A percentile compares a stretch with the other conserved stretches of the same genome.
Conservation (phyloP, 2,888 invertebrate species). For the Rhagophthalmus giganteus region DNA sequence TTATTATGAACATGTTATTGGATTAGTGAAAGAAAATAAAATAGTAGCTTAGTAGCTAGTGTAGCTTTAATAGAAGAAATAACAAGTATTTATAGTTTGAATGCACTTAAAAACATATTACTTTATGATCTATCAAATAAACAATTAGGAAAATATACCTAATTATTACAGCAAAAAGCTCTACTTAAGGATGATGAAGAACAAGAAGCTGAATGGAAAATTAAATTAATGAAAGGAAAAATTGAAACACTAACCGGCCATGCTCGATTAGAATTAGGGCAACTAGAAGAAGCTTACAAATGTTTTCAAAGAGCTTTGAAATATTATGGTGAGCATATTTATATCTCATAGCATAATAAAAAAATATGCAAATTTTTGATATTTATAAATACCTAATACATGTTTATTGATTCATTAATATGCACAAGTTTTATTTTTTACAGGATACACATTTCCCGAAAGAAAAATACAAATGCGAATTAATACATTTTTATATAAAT, state of each 20-base stretch:
- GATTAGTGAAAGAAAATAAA: no score
- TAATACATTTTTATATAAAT: slow-evolving; percentile 40
- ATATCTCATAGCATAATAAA: background rate
- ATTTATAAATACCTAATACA: background rate
- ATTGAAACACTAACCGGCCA: slow-evolving; percentile 54
- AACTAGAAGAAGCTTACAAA: slow-evolving; percentile 50
- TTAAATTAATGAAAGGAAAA: slow-evolving; percentile 53
- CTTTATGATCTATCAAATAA: background rate
- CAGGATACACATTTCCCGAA: slow-evolving; percentile 52
- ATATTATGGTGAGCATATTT: slow-evolving; percentile 48
- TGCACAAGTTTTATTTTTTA: background rate
- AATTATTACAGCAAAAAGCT: background rate
- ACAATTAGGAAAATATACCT: background rate
- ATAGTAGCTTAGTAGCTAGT: no score
- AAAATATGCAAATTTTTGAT: background rate
- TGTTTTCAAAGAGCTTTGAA: slow-evolving; percentile 50
- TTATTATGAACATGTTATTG: no score
- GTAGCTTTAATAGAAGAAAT: no score
- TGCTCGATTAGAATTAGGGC: slow-evolving; percentile 52
- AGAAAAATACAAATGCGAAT: slow-evolving; percentile 39
- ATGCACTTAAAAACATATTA: no score
- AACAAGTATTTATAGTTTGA: no score
- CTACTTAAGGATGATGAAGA: slow-evolving; percentile 20
- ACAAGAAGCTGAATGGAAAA: slow-evolving; percentile 49
- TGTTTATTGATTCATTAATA: no score